phyloP scores from a whole-genome alignment of 2,113 vertebrate species.

The Astur gentilis region DNA sequence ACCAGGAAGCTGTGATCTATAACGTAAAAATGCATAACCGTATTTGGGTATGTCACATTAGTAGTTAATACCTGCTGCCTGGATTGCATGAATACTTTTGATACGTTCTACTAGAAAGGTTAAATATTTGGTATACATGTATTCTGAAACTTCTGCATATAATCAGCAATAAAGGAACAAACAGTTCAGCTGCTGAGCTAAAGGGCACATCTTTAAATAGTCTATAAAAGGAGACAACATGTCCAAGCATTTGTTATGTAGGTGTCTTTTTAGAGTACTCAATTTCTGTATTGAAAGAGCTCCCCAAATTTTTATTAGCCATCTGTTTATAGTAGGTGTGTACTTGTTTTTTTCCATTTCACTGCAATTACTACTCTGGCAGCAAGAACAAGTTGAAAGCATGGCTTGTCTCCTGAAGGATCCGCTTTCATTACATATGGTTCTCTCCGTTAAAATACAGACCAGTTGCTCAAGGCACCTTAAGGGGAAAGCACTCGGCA shows the following conservation, averaged over 20 bases:
- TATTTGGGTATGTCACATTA: neutral
- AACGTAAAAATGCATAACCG: neutral
- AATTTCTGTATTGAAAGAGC: neutral
- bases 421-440: neutral
- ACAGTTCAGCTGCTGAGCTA: neutral
- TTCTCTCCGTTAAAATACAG: neutral
- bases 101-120: neutral
- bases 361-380: constrained; percentile 9
- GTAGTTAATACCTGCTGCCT: neutral
- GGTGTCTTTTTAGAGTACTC: constrained; percentile 21
- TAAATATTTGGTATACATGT: neutral
- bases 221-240: neutral
- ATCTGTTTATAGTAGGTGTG: constrained; percentile 49
- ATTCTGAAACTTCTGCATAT: neutral
- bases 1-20: neutral
- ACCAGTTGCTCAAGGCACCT: neutral
- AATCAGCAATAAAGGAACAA: neutral
- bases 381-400: neutral
- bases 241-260: constrained; percentile 36
- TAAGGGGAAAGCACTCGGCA: neutral
- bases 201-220: neutral
- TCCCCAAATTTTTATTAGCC: constrained; percentile 55
- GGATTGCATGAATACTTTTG: neutral
- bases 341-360: neutral
- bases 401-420: neutral